Percentiles rank a stretch among this genome's conserved stretches.
Evolutionary conservation across 2,888 invertebrate species (phyloP).

Genomic region (Rugalucina vietnamica): DNA sequence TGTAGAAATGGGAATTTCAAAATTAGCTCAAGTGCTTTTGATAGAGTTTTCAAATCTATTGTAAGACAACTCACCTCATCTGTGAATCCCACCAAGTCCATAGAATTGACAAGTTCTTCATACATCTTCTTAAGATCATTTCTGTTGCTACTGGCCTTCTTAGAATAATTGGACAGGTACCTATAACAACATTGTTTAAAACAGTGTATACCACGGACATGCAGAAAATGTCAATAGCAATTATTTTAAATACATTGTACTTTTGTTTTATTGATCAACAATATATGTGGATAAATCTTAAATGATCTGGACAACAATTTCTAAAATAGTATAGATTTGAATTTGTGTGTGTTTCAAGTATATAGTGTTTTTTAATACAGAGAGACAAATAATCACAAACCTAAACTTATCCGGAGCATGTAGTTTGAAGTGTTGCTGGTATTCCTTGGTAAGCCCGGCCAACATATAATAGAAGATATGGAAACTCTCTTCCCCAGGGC

Average conservation of each 20-base stretch:
- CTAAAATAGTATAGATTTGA: too few relatives aligned
- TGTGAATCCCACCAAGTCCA: conserved; percentile 82
- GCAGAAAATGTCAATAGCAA: too few relatives aligned
- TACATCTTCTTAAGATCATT: conserved; percentile 66
- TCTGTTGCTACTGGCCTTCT: conserved; percentile 59
- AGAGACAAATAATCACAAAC: too few relatives aligned
- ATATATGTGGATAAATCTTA: too few relatives aligned
- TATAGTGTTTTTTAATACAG: too few relatives aligned
- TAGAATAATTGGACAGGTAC: conserved; percentile 73
- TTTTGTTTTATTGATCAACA: too few relatives aligned
- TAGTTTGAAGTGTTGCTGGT: conserved; percentile 69
- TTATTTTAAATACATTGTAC: too few relatives aligned
- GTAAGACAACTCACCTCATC: conserved; percentile 78
- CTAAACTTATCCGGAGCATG: conserved; percentile 71
- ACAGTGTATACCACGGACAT: not conserved
- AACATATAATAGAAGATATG: conserved; percentile 83
- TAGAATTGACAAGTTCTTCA: conserved; percentile 78
- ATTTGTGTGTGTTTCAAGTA: too few relatives aligned
- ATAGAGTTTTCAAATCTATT: too few relatives aligned
- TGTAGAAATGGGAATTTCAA: too few relatives aligned
- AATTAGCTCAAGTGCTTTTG: too few relatives aligned
- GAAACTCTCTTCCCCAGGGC: conserved; percentile 81
- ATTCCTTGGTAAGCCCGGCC: conserved; percentile 74
- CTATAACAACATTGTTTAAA: conserved; percentile 49
- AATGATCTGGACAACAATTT: too few relatives aligned